A percentile compares a stretch with the other conserved stretches of the same genome.
Evolutionary conservation across 2,888 invertebrate species (phyloP).

Genomic region (Poecilobothrus nobilitatus): DNA sequence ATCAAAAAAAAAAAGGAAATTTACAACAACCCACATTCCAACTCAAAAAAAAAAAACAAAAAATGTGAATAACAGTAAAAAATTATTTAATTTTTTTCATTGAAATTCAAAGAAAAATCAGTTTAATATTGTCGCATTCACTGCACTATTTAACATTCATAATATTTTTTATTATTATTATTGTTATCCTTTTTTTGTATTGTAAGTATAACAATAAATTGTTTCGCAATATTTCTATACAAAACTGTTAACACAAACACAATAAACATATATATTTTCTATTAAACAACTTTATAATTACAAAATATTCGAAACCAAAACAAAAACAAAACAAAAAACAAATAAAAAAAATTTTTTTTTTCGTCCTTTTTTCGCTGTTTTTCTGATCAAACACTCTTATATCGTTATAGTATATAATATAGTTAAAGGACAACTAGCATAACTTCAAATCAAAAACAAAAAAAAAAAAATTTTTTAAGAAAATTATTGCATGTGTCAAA

Average conservation of each 20-base stretch:
- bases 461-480: no score
- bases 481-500: slow-evolving; percentile 6
- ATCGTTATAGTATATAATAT: no score
- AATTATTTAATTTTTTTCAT: no score
- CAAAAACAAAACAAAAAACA: background rate
- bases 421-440: background rate
- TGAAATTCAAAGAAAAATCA: no score
- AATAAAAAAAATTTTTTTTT: background rate
- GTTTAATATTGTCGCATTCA: background rate
- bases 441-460: background rate
- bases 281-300: background rate
- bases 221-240: no score
- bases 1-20: no score
- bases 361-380: background rate
- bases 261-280: background rate
- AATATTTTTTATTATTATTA: background rate
- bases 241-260: no score
- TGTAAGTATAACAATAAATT: no score
- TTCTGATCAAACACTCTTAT: background rate
- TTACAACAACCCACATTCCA: no score
- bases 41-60: no score
- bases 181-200: background rate
- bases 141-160: slow-evolving; percentile 6
- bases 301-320: no score
- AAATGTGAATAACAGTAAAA: no score